Evolutionary conservation across 2,888 invertebrate species (phyloP).

Genomic region (Dioctria linearis): DNA sequence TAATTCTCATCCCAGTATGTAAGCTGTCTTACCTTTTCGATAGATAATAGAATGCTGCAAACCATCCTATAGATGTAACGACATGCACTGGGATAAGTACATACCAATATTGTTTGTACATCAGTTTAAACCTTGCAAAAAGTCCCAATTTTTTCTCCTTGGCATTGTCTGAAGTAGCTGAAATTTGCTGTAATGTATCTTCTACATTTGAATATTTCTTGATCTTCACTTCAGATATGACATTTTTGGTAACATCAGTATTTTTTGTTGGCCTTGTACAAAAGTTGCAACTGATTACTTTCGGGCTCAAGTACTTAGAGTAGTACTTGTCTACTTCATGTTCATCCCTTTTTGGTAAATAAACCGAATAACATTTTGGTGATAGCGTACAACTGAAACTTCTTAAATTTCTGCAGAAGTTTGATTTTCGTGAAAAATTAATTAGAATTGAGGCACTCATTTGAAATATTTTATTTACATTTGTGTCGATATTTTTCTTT

Average conservation of each 20-base stretch:
- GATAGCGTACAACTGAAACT: slow-evolving; percentile 22
- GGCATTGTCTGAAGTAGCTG: background rate
- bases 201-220: background rate
- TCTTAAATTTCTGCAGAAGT: background rate
- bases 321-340: background rate
- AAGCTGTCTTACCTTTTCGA: slow-evolving; percentile 80
- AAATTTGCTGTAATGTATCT: background rate
- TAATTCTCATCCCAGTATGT: too few species aligned
- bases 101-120: slow-evolving; percentile 98
- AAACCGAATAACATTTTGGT: background rate
- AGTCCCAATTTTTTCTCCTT: slow-evolving; percentile 74
- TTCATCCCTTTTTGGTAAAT: background rate
- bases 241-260: slow-evolving; percentile 9
- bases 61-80: slow-evolving; percentile 90
- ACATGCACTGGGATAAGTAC: slow-evolving; percentile 94
- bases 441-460: slow-evolving; percentile 15
- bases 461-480: background rate
- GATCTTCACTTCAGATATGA: background rate
- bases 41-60: slow-evolving; percentile 87
- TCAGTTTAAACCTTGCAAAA: slow-evolving; percentile 87
- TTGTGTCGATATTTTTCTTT: too few species aligned
- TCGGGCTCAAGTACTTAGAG: background rate
- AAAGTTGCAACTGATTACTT: background rate
- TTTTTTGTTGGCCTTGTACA: background rate
- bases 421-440: background rate